phyloP scores from a whole-genome alignment of 2,888 invertebrate species.

The Nesidiocoris tenuis region DNA sequence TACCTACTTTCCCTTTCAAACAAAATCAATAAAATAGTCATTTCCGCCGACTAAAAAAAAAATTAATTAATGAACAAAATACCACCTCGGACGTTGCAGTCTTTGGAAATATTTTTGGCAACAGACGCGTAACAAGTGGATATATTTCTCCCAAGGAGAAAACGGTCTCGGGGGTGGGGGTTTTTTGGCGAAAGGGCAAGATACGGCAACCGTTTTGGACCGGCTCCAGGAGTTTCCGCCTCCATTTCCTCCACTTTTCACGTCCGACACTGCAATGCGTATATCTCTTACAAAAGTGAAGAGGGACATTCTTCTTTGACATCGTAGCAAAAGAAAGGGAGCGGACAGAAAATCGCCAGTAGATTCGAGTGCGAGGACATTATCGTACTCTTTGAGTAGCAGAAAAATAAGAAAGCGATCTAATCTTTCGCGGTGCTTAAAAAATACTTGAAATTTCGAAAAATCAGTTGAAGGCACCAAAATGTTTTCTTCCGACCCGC shows the following conservation, averaged over 20 bases:
- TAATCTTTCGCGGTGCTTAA: too few relatives aligned
- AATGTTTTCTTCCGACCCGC: too few relatives aligned
- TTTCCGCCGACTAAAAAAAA: too few relatives aligned
- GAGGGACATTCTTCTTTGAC: not conserved
- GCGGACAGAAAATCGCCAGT: not conserved
- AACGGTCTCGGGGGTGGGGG: not conserved
- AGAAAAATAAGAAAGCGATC: too few relatives aligned
- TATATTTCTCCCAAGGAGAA: not conserved
- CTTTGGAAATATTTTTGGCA: not conserved
- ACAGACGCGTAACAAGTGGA: not conserved
- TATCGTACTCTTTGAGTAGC: too few relatives aligned
- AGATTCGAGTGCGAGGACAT: too few relatives aligned
- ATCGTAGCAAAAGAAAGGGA: not conserved
- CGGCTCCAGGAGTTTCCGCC: not conserved
- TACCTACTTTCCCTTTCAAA: too few relatives aligned
- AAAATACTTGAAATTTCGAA: too few relatives aligned
- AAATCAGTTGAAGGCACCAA: too few relatives aligned
- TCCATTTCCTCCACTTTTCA: not conserved
- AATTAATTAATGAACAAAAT: too few relatives aligned
- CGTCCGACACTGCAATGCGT: not conserved
- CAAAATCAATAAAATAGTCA: too few relatives aligned
- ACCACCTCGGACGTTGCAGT: not conserved
- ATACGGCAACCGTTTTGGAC: not conserved
- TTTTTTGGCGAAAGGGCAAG: not conserved
- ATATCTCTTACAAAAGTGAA: not conserved